A percentile compares a stretch with the other conserved stretches of the same genome.
These are phyloP conservation scores for Lysandra bellargus DNA, from an alignment of 2,888 invertebrate genomes.

Conservation along the genomic window DNA sequence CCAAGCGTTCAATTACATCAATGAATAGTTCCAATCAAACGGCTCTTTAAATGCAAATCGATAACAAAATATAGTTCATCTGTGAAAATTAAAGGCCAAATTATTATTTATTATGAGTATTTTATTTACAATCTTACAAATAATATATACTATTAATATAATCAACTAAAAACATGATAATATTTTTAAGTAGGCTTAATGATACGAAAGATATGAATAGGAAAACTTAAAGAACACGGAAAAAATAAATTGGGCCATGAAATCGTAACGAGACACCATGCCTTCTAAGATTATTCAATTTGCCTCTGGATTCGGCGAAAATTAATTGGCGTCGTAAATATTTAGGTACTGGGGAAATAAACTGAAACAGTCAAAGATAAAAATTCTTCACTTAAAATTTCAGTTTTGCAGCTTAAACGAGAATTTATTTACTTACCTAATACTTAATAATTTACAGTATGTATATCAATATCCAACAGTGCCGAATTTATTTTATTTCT, in stretches of 20 bases:
- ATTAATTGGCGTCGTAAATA: neutral
- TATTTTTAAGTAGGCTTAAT: too few relatives aligned
- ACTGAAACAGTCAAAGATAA: neutral
- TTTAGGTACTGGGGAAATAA: neutral
- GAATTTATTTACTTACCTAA: neutral
- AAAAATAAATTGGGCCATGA: neutral
- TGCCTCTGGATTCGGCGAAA: neutral
- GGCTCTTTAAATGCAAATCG: too few relatives aligned
- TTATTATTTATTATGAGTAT: too few relatives aligned
- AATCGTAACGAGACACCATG: neutral
- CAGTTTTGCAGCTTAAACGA: neutral
- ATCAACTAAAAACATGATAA: too few relatives aligned
- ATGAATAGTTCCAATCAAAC: conserved; percentile 1
- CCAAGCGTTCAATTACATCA: conserved; percentile 5
- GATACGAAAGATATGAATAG: neutral
- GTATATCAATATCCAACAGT: too few relatives aligned
- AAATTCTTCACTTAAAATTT: neutral
- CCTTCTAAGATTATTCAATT: neutral
- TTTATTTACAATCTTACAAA: too few relatives aligned
- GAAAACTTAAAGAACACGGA: too few relatives aligned
- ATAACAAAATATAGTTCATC: too few relatives aligned
- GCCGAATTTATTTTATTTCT: too few relatives aligned
- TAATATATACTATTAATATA: too few relatives aligned
- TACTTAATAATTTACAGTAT: too few relatives aligned
- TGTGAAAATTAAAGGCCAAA: neutral